Conservation (phyloP, 2,888 invertebrate genomes). For the Autographa pulchrina region DNA sequence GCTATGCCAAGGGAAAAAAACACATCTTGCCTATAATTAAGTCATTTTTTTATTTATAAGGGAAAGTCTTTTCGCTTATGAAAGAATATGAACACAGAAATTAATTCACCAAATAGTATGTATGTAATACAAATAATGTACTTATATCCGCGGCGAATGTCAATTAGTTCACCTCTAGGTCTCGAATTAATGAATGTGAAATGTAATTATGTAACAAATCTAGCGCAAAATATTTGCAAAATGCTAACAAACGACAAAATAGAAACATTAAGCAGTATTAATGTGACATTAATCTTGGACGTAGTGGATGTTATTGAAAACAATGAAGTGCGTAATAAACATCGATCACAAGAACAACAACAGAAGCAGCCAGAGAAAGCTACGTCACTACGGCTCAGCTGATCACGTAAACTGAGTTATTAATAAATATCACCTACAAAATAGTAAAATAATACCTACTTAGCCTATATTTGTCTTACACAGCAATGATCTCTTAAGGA, state of each 20-base stretch:
- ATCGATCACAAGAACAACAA: neutral
- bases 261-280: neutral
- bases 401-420: neutral
- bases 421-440: neutral
- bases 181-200: neutral
- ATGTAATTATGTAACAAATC: neutral
- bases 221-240: neutral
- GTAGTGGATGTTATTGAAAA: neutral
- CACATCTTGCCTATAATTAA: no score
- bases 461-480: no score
- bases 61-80: no score
- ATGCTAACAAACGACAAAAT: neutral
- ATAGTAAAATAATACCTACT: neutral
- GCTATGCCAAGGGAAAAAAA: no score
- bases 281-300: constrained; percentile 2
- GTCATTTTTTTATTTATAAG: no score
- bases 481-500: no score
- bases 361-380: neutral
- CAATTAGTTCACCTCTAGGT: constrained; percentile 1
- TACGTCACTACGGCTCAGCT: neutral
- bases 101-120: no score
- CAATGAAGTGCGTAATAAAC: neutral
- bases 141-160: neutral
- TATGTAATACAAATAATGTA: no score
- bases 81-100: no score